Conservation (phyloP, 23 tunicate genomes). For the Halocynthia roretzi region DNA sequence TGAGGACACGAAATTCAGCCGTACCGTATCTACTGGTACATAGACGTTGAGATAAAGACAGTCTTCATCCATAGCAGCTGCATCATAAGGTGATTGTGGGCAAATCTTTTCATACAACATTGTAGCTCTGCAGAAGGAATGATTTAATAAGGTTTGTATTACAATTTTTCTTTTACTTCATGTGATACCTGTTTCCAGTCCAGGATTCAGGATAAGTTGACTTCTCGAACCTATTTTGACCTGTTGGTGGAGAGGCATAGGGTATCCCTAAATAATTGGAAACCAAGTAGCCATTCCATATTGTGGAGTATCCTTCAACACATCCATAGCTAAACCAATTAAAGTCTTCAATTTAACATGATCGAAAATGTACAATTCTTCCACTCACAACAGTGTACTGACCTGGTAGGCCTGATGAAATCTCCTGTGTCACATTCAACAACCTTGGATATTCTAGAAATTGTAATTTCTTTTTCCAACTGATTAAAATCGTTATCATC, state of each 20-base stretch:
- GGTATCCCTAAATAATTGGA: conserved; percentile 41
- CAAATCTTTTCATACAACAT: conserved; percentile 28
- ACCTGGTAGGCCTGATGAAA: conserved; percentile 35
- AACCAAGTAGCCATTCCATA: conserved; percentile 21
- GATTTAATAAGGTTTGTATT: background rate
- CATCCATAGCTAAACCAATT: conserved; percentile 18
- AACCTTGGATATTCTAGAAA: too few species aligned
- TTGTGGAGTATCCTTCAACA: conserved; percentile 27
- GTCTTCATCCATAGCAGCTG: conserved; percentile 41
- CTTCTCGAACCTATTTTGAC: conserved; percentile 22
- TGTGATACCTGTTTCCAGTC: conserved; percentile 25
- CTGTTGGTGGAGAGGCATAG: conserved; percentile 42
- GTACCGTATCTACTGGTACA: conserved; percentile 49
- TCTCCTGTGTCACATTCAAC: background rate
- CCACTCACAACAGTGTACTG: background rate
- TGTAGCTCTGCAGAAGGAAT: conserved; percentile 1
- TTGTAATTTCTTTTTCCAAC: too few species aligned
- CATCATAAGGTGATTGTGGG: conserved; percentile 35
- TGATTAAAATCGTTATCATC: too few species aligned
- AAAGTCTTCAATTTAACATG: background rate
- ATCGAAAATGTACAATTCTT: background rate
- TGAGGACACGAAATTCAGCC: background rate
- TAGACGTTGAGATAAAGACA: conserved; percentile 49
- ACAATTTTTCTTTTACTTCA: background rate
- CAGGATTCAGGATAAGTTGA: conserved; percentile 21